Evolutionary conservation across 2,113 vertebrate genomes (phyloP).

Genomic region (Festucalex cinctus): DNA sequence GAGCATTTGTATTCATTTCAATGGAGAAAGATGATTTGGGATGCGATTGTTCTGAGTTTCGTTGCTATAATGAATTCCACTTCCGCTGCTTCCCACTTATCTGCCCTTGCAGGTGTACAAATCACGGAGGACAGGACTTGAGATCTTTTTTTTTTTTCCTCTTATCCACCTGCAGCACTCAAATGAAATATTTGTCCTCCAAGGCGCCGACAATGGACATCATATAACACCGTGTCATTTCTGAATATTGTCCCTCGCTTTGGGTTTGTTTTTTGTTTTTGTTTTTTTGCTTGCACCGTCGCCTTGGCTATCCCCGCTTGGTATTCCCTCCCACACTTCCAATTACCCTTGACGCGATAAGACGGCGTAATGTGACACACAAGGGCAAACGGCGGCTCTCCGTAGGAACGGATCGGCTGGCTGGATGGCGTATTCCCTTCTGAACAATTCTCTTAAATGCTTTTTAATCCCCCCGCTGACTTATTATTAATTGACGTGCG

Average conservation of each 20-base stretch:
- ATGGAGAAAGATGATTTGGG: background rate
- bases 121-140: background rate
- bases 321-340: constrained; percentile 69
- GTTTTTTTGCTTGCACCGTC: constrained; percentile 15
- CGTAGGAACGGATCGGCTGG: constrained; percentile 39
- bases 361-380: constrained; percentile 70
- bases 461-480: background rate
- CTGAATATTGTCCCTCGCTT: constrained; percentile 20
- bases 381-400: constrained; percentile 61
- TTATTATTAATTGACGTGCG: constrained; percentile 4
- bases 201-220: background rate
- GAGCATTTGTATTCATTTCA: background rate
- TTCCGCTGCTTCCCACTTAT: background rate
- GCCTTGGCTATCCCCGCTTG: constrained; percentile 53
- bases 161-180: background rate
- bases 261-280: background rate
- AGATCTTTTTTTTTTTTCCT: background rate
- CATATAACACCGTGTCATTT: constrained; percentile 16
- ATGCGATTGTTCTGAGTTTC: too few species aligned
- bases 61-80: too few species aligned
- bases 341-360: constrained; percentile 74
- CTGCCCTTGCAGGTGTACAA: background rate
- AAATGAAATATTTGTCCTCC: constrained; percentile 2
- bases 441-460: background rate
- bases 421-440: constrained; percentile 19